Evolutionary conservation across 2,797 vertebrate species (phyloP), one percentile per base, ranked within the genome.

Genomic region (Tenualosa thibaudeaui): DNA sequence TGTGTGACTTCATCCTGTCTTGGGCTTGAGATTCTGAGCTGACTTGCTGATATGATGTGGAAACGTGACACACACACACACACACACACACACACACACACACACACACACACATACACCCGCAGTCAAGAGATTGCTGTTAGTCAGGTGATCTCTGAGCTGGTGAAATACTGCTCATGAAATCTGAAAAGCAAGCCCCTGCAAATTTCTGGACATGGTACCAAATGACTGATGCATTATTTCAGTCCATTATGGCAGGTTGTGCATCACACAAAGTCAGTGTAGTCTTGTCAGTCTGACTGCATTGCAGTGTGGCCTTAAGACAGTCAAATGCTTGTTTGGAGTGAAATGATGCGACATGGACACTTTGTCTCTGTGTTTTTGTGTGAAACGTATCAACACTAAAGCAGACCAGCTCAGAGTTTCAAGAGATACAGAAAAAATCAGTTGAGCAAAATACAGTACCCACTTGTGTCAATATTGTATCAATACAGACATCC

Each of bases 11-110:
- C 89, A 90, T 91, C 65, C 75, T 84, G 17, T 83, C 62, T 90
- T 91, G 92, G 92, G 92, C 93, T 93, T 92, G 90, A 54, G 83
- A 89, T 92, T 94, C 89, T 91, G 87, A 94, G 91, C 91, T 89
- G 90, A 89, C 81, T 75, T 37, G 17, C 81, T 15, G 68, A 75
- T 46, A 46, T 17, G 71, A 40, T 22, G 71, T 78, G 15, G 19
- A 78, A 40, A 62, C 6, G 6, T 19, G 56, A 58, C 58, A 24
- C 58, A 8, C n/a, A 8, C 22, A 24, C 54, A 19, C 54, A 56
- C 17, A 56, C 54, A 56, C 54, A 56, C 53, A 54, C 17, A 56
- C 54, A 56, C 54, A 56, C 53, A 54, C 13, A 54, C 53, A 54
- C 15, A 54, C 13, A 54, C 13, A 54, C 15, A 19, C 54, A 56